Percentiles rank a stretch among this genome's conserved stretches.
phyloP scores from a whole-genome alignment of 2,113 vertebrate genomes.

The Macrotus californicus region DNA sequence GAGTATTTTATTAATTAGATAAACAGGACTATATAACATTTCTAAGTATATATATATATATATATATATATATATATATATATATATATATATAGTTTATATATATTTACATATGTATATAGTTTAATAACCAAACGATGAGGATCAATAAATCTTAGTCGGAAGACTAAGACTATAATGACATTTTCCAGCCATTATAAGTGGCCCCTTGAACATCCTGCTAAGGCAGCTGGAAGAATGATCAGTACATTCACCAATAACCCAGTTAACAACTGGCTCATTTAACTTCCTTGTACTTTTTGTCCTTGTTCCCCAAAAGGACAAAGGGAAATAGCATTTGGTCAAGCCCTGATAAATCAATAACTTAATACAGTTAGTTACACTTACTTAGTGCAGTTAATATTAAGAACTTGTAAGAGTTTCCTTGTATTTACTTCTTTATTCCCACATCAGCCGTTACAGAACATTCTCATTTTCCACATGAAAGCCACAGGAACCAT shows the following conservation, averaged over 20 bases:
- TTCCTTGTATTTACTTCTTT: slow-evolving; percentile 84
- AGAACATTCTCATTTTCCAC: slow-evolving; percentile 87
- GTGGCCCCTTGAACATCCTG: slow-evolving; percentile 47
- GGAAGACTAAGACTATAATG: no score
- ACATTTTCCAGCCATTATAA: slow-evolving; percentile 61
- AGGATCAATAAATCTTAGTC: slow-evolving; percentile 28
- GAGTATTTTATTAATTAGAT: not conserved
- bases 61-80: no score
- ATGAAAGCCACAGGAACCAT: slow-evolving; percentile 82
- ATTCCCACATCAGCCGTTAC: slow-evolving; percentile 82
- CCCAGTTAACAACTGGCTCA: slow-evolving; percentile 52
- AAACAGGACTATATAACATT: slow-evolving; percentile 6
- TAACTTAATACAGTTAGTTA: slow-evolving; percentile 83
- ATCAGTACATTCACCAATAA: slow-evolving; percentile 54
- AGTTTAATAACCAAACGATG: slow-evolving; percentile 49
- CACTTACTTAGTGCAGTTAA: slow-evolving; percentile 82
- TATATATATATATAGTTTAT: no score
- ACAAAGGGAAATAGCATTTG: slow-evolving; percentile 69
- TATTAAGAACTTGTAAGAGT: slow-evolving; percentile 80
- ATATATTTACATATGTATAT: no score
- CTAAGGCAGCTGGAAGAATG: slow-evolving; percentile 49
- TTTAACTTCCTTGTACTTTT: slow-evolving; percentile 62
- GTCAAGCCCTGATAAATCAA: slow-evolving; percentile 81
- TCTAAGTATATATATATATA: not conserved
- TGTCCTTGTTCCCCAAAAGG: slow-evolving; percentile 55